Evolutionary conservation across 2,888 invertebrate species (phyloP).

Genomic region (Paralinhomoeus sp.): DNA sequence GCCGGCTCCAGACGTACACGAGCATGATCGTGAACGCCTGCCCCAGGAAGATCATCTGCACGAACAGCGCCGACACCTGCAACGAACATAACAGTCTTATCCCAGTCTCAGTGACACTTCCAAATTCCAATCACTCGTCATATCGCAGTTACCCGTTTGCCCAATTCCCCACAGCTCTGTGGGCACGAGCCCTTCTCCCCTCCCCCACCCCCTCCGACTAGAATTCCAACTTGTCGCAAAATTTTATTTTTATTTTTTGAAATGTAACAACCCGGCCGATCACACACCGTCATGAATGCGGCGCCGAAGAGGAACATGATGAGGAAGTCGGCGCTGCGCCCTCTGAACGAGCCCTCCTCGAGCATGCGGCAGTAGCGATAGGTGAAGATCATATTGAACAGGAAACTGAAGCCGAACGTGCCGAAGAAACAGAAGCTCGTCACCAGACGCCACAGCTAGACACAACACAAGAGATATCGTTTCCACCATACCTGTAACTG

Average conservation of each 20-base stretch:
- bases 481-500: too few species aligned
- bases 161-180: too few species aligned
- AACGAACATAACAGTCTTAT: too few species aligned
- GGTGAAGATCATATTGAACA: slow-evolving; percentile 97
- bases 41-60: slow-evolving; percentile 84
- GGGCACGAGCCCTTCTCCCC: too few species aligned
- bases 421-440: slow-evolving; percentile 97
- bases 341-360: slow-evolving; percentile 87
- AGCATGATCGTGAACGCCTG: slow-evolving; percentile 99
- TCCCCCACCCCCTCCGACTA: too few species aligned
- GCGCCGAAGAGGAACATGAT: slow-evolving; percentile 87
- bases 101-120: too few species aligned
- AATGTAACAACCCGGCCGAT: background rate
- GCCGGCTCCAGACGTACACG: slow-evolving; percentile 91
- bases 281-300: slow-evolving; percentile 51
- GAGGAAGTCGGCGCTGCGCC: slow-evolving; percentile 86
- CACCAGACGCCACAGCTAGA: slow-evolving; percentile 70
- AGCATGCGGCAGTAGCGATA: slow-evolving; percentile 96
- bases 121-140: too few species aligned
- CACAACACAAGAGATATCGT: too few species aligned
- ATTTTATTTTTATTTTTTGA: too few species aligned
- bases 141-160: too few species aligned
- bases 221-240: too few species aligned
- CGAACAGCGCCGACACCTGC: slow-evolving; percentile 75
- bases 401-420: slow-evolving; percentile 87